Evolutionary conservation across 1,140 invertebrate species (phyloP).

Genomic region (Ectropis grisescens): DNA sequence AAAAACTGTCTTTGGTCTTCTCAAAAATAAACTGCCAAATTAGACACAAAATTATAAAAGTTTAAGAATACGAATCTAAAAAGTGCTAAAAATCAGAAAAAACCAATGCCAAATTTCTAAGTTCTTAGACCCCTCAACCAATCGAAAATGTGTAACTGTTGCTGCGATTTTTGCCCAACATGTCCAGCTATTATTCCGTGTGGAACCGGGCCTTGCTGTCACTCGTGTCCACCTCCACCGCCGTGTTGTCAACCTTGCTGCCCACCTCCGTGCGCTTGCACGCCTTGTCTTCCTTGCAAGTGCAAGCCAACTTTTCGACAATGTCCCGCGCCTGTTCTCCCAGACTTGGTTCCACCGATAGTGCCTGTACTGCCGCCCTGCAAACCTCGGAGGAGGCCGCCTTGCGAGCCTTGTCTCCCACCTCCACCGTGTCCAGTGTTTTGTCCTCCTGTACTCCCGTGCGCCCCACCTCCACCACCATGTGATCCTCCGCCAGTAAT

Average conservation of each 20-base stretch:
- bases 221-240: slow-evolving; percentile 33
- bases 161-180: slow-evolving; percentile 40
- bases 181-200: slow-evolving; percentile 50
- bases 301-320: slow-evolving; percentile 36
- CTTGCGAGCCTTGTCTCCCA: slow-evolving; percentile 28
- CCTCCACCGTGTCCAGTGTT: slow-evolving; percentile 40
- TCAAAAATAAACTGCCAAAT: too few species aligned
- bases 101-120: too few species aligned
- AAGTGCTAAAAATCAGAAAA: too few species aligned
- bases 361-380: slow-evolving; percentile 42
- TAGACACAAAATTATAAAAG: too few species aligned
- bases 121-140: too few species aligned
- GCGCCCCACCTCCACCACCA: slow-evolving; percentile 50
- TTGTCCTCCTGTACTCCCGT: slow-evolving; percentile 47
- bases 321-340: slow-evolving; percentile 42
- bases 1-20: too few species aligned
- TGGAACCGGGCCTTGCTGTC: slow-evolving; percentile 30
- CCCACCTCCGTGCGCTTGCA: slow-evolving; percentile 45
- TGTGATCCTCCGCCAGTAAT: slow-evolving; percentile 52
- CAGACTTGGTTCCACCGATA: slow-evolving; percentile 44
- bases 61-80: too few species aligned
- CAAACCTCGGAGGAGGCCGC: slow-evolving; percentile 34
- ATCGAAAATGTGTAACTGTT: slow-evolving; percentile 30
- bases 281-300: slow-evolving; percentile 45
- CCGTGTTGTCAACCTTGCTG: slow-evolving; percentile 45